Percentiles rank a stretch among this genome's conserved stretches.
Conservation (phyloP, 1,140 invertebrate species). For the Drosophila seguyi region DNA sequence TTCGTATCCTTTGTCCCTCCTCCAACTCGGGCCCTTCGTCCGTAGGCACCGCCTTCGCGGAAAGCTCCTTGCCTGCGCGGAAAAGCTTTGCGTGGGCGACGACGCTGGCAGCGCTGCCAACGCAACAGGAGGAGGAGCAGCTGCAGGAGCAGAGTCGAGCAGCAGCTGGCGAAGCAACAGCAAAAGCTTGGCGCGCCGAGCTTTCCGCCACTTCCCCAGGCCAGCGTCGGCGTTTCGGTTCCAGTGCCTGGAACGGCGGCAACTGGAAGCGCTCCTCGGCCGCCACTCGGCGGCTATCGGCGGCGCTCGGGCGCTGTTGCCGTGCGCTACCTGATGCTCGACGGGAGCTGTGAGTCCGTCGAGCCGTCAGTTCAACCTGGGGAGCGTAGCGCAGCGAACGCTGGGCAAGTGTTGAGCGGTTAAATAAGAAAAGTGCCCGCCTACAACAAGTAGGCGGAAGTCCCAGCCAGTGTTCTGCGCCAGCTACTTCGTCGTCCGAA, state of each 20-base stretch:
- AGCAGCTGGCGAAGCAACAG: constrained; percentile 61
- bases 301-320: constrained; percentile 12
- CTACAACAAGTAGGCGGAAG: constrained; percentile 74
- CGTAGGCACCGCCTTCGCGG: constrained; percentile 45
- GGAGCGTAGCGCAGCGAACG: constrained; percentile 78
- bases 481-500: constrained; percentile 67
- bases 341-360: constrained; percentile 30
- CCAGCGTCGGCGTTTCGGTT: constrained; percentile 28
- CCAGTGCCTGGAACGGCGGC: constrained; percentile 37
- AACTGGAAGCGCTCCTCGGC: constrained; percentile 48
- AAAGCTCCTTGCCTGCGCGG: constrained; percentile 34
- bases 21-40: constrained; percentile 1
- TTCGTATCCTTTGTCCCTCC: background rate
- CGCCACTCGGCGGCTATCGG: constrained; percentile 3
- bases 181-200: constrained; percentile 49
- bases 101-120: constrained; percentile 23
- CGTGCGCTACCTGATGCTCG: constrained; percentile 37
- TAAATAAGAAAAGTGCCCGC: constrained; percentile 82
- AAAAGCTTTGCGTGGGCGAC: constrained; percentile 60
- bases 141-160: background rate
- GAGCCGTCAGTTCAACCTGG: constrained; percentile 82
- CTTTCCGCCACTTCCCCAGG: constrained; percentile 63
- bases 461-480: constrained; percentile 76
- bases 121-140: constrained; percentile 57
- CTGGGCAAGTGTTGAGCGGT: constrained; percentile 78